Percentiles rank a stretch among this genome's conserved stretches.
These are phyloP conservation scores for Burhinus bistriatus DNA, from an alignment of 2,113 vertebrate species.

Conservation along the genomic window DNA sequence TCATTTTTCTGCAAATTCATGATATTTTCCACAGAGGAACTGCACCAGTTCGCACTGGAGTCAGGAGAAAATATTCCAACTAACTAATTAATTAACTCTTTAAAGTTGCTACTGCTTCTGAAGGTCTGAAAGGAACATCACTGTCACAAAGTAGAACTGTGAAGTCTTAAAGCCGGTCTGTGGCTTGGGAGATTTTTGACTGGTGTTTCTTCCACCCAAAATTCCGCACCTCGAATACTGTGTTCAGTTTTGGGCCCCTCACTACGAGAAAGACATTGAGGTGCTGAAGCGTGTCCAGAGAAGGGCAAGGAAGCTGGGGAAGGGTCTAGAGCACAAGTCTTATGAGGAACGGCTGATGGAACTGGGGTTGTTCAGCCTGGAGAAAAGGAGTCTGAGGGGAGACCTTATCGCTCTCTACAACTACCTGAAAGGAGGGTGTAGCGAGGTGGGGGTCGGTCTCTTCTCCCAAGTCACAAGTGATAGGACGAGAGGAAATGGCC, in stretches of 20 bases:
- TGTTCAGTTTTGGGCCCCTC: background rate
- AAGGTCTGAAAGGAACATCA: background rate
- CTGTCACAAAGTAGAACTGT: background rate
- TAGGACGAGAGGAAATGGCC: background rate
- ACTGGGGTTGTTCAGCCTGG: background rate
- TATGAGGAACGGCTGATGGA: background rate
- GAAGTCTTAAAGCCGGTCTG: background rate
- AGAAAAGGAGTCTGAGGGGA: background rate
- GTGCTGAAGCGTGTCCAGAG: background rate
- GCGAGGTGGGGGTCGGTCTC: rapidly evolving
- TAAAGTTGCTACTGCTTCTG: background rate
- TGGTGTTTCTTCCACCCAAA: background rate
- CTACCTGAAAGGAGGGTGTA: background rate
- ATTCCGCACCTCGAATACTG: background rate
- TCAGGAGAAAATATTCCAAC: background rate
- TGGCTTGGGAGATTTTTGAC: background rate
- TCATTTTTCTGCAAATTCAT: background rate
- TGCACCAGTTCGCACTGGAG: too few species aligned
- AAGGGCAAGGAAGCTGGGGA: background rate
- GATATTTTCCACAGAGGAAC: background rate
- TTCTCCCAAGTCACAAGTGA: background rate
- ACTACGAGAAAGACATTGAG: background rate
- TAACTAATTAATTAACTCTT: background rate
- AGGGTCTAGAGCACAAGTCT: background rate
- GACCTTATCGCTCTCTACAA: background rate